phyloP scores from a whole-genome alignment of 2,797 vertebrate species.

The Bradypus variegatus region DNA sequence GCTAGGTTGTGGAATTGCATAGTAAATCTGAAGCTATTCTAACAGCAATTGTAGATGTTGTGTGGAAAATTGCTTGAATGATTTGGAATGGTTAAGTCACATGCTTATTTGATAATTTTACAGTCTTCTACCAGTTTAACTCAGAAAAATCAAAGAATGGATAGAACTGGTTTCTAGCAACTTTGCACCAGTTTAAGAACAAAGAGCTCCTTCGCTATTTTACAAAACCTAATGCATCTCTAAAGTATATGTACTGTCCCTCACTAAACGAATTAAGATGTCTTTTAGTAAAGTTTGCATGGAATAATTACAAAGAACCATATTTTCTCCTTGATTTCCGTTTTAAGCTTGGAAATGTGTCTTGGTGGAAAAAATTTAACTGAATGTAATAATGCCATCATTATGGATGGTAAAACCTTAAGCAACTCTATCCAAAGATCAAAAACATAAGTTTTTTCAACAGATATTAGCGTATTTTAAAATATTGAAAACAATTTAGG shows the following conservation, averaged over 20 bases:
- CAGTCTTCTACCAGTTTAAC: background rate
- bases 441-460: conserved; percentile 7
- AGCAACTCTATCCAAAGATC: background rate
- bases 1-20: background rate
- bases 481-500: background rate
- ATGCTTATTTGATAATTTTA: conserved; percentile 29
- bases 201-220: background rate
- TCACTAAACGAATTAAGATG: background rate
- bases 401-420: background rate
- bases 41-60: background rate
- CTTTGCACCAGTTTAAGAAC: conserved; percentile 3
- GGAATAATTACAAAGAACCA: background rate
- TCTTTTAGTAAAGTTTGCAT: background rate
- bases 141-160: conserved; percentile 4
- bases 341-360: conserved; percentile 1
- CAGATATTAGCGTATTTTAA: conserved; percentile 25
- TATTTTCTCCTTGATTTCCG: background rate
- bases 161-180: conserved; percentile 3
- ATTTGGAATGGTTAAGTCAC: background rate
- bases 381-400: background rate
- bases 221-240: background rate
- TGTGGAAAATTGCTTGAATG: conserved; percentile 9
- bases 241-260: background rate
- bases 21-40: background rate
- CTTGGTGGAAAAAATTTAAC: conserved; percentile 24